phyloP scores from a whole-genome alignment of 2,797 vertebrate species.

The Falco columbarius region DNA sequence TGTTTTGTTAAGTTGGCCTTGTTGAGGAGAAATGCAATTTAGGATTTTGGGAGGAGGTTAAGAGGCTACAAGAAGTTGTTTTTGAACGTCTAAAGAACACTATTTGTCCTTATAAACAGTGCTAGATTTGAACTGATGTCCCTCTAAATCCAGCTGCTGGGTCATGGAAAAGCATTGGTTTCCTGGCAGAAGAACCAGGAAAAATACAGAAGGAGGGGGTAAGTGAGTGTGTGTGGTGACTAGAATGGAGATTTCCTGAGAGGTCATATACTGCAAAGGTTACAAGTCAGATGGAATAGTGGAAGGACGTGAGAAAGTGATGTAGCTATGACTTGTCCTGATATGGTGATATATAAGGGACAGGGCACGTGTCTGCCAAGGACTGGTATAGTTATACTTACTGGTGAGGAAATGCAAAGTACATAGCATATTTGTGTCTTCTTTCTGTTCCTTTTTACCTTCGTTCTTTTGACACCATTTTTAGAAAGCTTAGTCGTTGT shows the following conservation, averaged over 20 bases:
- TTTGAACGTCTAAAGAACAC: not conserved
- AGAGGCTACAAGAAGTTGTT: conserved; percentile 4
- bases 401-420: not conserved
- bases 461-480: not conserved
- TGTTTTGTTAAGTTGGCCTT: not conserved
- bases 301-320: not conserved
- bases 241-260: not conserved
- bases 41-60: not conserved
- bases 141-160: conserved; percentile 1
- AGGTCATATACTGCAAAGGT: not conserved
- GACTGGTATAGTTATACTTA: not conserved
- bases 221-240: not conserved
- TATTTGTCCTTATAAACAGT: conserved; percentile 9
- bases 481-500: conserved; percentile 37
- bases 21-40: not conserved
- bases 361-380: not conserved
- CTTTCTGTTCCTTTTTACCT: conserved; percentile 1
- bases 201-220: not conserved
- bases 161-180: conserved; percentile 9
- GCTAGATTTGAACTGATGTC: not conserved
- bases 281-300: accelerated
- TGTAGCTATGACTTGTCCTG: not conserved
- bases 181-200: not conserved
- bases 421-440: not conserved
- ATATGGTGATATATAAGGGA: not conserved